Percentiles rank a stretch among this genome's conserved stretches.
Conservation (phyloP, 2,888 invertebrate species). For the Heterodera filipjevi region DNA sequence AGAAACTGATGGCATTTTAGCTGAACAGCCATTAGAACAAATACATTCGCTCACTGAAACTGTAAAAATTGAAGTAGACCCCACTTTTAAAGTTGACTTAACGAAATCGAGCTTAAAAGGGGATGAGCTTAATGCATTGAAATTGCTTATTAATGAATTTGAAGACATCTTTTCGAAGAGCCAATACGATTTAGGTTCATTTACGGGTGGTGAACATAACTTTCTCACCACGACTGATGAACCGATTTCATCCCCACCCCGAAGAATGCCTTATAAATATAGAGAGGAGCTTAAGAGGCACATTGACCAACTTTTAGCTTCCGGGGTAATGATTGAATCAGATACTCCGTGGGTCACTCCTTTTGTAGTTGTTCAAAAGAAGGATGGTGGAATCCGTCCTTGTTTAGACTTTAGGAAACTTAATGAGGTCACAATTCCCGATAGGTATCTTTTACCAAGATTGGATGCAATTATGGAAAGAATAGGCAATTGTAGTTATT, state of each 20-base stretch:
- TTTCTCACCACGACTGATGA: slow-evolving; percentile 44
- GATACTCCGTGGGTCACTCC: slow-evolving; percentile 45
- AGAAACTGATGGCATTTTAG: neutral
- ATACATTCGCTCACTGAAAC: neutral
- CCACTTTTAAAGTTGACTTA: slow-evolving; percentile 25
- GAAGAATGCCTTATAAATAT: slow-evolving; percentile 41
- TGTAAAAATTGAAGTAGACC: slow-evolving; percentile 10
- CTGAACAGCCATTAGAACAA: neutral
- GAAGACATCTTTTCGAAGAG: slow-evolving; percentile 39
- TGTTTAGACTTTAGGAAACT: too few relatives aligned
- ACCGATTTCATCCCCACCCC: slow-evolving; percentile 35
- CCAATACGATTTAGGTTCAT: too few relatives aligned
- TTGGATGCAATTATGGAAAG: too few relatives aligned
- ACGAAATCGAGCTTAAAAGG: neutral
- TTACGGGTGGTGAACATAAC: slow-evolving; percentile 34
- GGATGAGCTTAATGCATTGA: neutral
- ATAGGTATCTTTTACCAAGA: too few relatives aligned
- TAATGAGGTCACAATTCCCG: too few relatives aligned
- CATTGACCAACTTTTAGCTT: slow-evolving; percentile 38
- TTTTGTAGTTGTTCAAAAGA: slow-evolving; percentile 32
- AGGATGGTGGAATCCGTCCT: too few relatives aligned
- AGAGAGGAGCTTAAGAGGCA: slow-evolving; percentile 43
- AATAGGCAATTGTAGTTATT: too few relatives aligned
- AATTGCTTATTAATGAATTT: slow-evolving; percentile 28
- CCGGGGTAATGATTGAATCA: slow-evolving; percentile 39